Base-by-base conservation (phyloP, 2,888 invertebrate genomes). In the Brachynemurus nebulosus region DNA sequence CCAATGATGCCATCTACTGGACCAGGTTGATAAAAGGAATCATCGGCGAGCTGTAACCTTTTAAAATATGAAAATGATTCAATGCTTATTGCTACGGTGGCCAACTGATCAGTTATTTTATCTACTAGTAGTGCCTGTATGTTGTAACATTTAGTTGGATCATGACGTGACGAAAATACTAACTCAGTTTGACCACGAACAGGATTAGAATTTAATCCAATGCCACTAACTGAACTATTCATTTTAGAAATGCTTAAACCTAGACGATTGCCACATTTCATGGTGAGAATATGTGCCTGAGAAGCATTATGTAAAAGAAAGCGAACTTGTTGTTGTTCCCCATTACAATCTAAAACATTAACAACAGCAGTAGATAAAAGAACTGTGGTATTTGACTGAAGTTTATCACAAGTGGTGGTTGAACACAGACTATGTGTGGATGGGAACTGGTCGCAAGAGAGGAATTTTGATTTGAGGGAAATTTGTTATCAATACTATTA, bases 61-160 rank as follows among this genome's bases (percentile, higher is more conserved):
- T 4, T 36, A 11, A 36, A 17, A 18, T 36, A 18, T 16, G 14
- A 4, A 18, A 36, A 17, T 3, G 11, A 7, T 4, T 36, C 14
- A 17, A 17, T 36, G n/a, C 17, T 16, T 17, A 36, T 17, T 2
- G 11, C 11, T 4, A 17, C 7, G 17, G 14, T 35, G 8, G 35
- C 14, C 16, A 35, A 12, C 16, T 35, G n/a, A 17, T 35, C 35
- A 8, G 35, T 35, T 14, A 36, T 36, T 36, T 36, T 36, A 36
- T 36, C 36, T 36, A 36, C 36, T 12, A 36, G 11, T 11, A 11
- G 17, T 3, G 18, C 36, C 14, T 36, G 11, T 36, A 36, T 17
- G 17, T n/a, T 11, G 14, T 14, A 36, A 3, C 14, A 17, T 12
- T 11, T 36, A 11, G 14, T 11, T 17, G 36, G 14, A 7, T 36